These are phyloP conservation scores for Halichondria panicea DNA, from an alignment of 37 sponge, comb jelly and placozoan genomes.

Conservation along the genomic window DNA sequence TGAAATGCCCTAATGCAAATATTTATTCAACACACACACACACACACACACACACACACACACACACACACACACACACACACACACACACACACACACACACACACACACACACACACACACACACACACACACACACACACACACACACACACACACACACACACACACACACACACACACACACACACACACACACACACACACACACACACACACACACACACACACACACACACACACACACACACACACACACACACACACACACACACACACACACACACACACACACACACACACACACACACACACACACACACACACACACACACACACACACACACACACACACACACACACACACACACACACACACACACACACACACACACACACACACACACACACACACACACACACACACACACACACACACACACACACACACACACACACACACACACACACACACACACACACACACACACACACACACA, in stretches of 20 bases:
- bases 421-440: constrained; percentile 29
- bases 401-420: constrained; percentile 39
- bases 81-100: constrained; percentile 1
- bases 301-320: constrained; percentile 20
- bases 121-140: neutral
- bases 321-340: constrained; percentile 34
- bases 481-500: constrained; percentile 37
- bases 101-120: neutral
- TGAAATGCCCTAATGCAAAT: no score
- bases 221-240: constrained; percentile 35
- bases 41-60: constrained; percentile 34
- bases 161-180: constrained; percentile 31
- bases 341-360: constrained; percentile 11
- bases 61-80: constrained; percentile 19
- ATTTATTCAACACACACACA: constrained; percentile 14
- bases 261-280: neutral
- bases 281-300: neutral
- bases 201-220: neutral
- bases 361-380: constrained; percentile 4
- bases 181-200: neutral
- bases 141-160: constrained; percentile 40
- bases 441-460: constrained; percentile 1
- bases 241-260: constrained; percentile 34
- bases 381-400: neutral
- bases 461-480: neutral